Base-by-base conservation (phyloP, 2,888 invertebrate species). In the Glyphotaelius pellucidus region DNA sequence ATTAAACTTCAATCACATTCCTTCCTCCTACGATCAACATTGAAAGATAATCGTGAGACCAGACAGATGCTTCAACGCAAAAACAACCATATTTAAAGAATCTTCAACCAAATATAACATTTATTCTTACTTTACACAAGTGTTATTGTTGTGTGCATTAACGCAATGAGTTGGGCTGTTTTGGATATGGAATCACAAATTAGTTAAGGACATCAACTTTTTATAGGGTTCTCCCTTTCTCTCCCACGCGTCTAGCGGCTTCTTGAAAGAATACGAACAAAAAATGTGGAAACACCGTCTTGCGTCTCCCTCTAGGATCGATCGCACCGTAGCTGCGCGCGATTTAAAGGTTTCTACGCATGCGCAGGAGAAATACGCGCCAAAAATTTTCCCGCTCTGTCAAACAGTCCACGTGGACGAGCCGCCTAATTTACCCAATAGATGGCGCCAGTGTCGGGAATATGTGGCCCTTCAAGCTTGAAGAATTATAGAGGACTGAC, bases 301-400 rank as follows among this genome's bases (percentile, higher is more conserved):
- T 47, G 67, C 81, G 83, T 92, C 92, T 91, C 92, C 81, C 91
- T 92, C 92, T 89, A 89, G 89, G 92, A 92, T 92, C 92, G 90
- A 92, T 92, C 89, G 89, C 80, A 12, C 47, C 11, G 91, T 89
- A 84, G 89, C 32, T 91, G 91, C 91, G 92, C 91, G 67, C 38
- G n/a, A 38, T 31, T 80, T 32, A 84, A 14, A n/a, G 84, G 32
- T n/a, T 30, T 81, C 15, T 35, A 52, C 92, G 91, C 89, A 67
- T 89, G 91, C 90, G 81, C 85, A 42, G 84, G 42, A 19, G 79
- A 91, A 91, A 84, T 81, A 81, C 91, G 91, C 91, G 91, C 84
- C 91, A 91, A 91, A 91, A 91, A 31, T 91, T 89, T 84, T 67
- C 84, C 67, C 89, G 90, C 80, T 90, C 90, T 83, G 90, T 90